Evolutionary conservation across 2,797 vertebrate species (phyloP), one percentile per base, ranked within the genome.

Genomic region (Arrhamphus sclerolepis): DNA sequence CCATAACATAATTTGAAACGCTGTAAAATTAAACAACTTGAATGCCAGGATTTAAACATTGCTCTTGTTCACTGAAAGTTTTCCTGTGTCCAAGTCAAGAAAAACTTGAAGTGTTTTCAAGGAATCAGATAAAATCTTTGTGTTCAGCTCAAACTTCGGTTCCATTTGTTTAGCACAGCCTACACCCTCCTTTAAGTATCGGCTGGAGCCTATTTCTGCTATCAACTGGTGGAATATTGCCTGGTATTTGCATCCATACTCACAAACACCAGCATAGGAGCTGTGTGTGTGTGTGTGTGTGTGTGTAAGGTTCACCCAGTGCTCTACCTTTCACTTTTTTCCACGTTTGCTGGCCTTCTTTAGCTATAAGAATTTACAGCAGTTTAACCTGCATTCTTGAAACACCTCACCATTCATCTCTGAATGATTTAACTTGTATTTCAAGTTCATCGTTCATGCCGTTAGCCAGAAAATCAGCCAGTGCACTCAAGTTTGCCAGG

Each of bases 101-200:
- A 38, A 72, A 56, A 39, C 24, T 38, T 55, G 54, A 58, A 55
- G 31, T 41, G 66, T 54, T 82, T 70, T 65, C 41, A 63, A 55
- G 47, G 44, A 24, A 63, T 70, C 66, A 48, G 80, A 85, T 79
- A 70, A 54, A 70, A 84, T 81, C 75, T 78, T 62, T 57, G 16
- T 56, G n/a, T 83, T 72, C 31, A 31, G 28, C 66, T 29, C 52
- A 76, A 75, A 58, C 39, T 46, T 18, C 10, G 61, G 73, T 62
- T 38, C 54, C 50, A 67, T 81, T 82, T 74, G 50, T 70, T 79
- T 19, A n/a, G 52, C 18, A 21, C 48, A 51, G 62, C 38, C 73
- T 59, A 66, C 62, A 41, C 75, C 61, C 82, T 66, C 39, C 18
- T 73, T 40, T 40, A 70, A 71, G 39, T 29, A 56, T 46, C 29